These are phyloP conservation scores for Perizoma affinitatum DNA, from an alignment of 2,888 invertebrate species.

Conservation along the genomic window DNA sequence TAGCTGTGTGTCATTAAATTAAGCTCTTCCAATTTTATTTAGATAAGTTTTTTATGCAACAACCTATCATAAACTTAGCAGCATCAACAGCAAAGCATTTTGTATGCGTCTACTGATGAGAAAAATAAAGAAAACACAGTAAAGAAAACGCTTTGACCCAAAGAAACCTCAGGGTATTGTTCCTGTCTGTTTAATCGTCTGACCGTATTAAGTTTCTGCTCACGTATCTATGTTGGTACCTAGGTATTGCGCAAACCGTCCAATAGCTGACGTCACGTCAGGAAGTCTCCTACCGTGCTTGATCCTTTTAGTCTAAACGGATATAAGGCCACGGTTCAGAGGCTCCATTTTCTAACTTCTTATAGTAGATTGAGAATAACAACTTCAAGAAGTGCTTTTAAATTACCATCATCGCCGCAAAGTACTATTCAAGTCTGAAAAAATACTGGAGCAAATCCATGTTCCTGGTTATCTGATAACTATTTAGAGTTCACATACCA, in stretches of 20 bases:
- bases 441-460: no score
- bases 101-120: conserved; percentile 1
- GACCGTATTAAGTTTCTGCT: conserved; percentile 40
- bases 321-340: conserved; percentile 49
- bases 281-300: conserved; percentile 64
- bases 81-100: background rate
- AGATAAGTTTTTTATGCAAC: background rate
- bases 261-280: conserved; percentile 53
- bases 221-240: conserved; percentile 32
- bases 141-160: conserved; percentile 12
- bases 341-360: background rate
- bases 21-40: background rate
- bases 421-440: no score
- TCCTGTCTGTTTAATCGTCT: conserved; percentile 17
- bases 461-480: no score
- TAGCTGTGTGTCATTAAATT: background rate
- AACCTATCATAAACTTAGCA: background rate
- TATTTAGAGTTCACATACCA: no score
- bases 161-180: conserved; percentile 31
- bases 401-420: no score
- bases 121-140: background rate
- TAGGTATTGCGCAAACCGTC: conserved; percentile 40
- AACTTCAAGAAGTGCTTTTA: no score
- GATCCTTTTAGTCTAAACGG: conserved; percentile 75
- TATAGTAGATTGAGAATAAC: no score